Evolutionary conservation across 2,888 invertebrate genomes (phyloP), one percentile per base, ranked within the genome.

Genomic region (Scaptomyza cyrtandrae): DNA sequence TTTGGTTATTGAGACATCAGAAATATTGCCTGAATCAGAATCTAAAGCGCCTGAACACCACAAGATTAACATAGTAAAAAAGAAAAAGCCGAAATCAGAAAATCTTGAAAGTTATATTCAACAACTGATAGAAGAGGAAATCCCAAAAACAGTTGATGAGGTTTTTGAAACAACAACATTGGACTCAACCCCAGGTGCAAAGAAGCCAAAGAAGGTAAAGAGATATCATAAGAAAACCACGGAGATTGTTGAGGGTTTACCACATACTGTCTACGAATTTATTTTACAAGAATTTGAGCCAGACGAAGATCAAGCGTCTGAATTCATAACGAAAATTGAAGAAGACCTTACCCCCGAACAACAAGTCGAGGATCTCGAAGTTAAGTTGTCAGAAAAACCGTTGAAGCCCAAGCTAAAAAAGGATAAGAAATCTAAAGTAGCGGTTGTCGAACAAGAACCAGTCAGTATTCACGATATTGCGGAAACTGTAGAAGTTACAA

Each of bases 391-490:
- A 31, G 75, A 89, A 37, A 74, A 78, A 10, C 48, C 54, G n/a
- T 19, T 44, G 0, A 73, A 80, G n/a, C 75, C 62, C 0, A 90
- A 74, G 33, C 90, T 72, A 24, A 81, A 73, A 55, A 90, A 9
- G 83, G 88, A 92, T 6, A 86, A 86, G 1, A 91, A 89, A 65
- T 75, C 93, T 7, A 93, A 93, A 78, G 93, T 93, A 61, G 71
- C 93, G 73, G 93, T 93, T 62, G 74, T 90, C 31, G 92, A 92
- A 3, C 41, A 66, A 13, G 58, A 66, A 14, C 72, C 80, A 46
- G 55, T 83, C n/a, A 53, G 33, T 19, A 59, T 83, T 35, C 55
- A 81, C 66, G 76, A 82, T 24, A 57, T 83, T 7, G 73, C 56
- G 0, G 88, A 92, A 76, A 89, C 88, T 6, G 89, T 90, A 0